These are phyloP conservation scores for Miltochrista miniata DNA, from an alignment of 2,888 invertebrate species.

Conservation along the genomic window DNA sequence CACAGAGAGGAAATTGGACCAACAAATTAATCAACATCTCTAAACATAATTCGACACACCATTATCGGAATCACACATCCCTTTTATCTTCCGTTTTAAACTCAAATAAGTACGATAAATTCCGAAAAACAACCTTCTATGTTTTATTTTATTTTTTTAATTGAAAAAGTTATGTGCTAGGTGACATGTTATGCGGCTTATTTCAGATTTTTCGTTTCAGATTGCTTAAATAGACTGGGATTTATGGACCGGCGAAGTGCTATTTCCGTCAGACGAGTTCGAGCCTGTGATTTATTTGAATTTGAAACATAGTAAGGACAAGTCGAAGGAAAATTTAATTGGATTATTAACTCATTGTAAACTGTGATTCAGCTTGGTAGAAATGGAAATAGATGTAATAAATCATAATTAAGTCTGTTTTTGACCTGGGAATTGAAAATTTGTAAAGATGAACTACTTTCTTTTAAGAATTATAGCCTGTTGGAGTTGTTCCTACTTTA, in stretches of 20 bases:
- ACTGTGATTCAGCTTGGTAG: slow-evolving; percentile 56
- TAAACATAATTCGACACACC: background rate
- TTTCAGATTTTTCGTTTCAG: slow-evolving; percentile 79
- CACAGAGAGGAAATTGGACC: background rate
- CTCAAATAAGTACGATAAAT: slow-evolving; percentile 27
- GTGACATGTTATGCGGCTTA: slow-evolving; percentile 68
- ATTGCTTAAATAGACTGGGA: slow-evolving; percentile 80
- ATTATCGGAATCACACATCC: background rate
- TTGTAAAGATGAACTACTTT: slow-evolving; percentile 40
- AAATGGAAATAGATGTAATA: slow-evolving; percentile 55
- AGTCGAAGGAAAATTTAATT: slow-evolving; percentile 79
- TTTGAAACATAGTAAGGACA: slow-evolving; percentile 77
- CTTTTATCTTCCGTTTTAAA: slow-evolving; percentile 2
- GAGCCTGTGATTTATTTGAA: slow-evolving; percentile 77
- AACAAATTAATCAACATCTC: background rate
- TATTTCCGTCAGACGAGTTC: slow-evolving; percentile 80
- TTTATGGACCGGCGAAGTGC: slow-evolving; percentile 78
- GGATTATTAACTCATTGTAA: slow-evolving; percentile 76
- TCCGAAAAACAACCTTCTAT: slow-evolving; percentile 24
- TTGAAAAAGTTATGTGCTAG: slow-evolving; percentile 54
- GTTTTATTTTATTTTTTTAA: slow-evolving; percentile 42
- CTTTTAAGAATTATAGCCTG: slow-evolving; percentile 24
- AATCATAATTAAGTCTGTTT: slow-evolving; percentile 56
- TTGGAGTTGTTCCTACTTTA: background rate
- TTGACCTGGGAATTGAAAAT: slow-evolving; percentile 39